A percentile compares a stretch with the other conserved stretches of the same genome.
Conservation (phyloP, 2,888 invertebrate species). For the Nipponacmea schrenckii region DNA sequence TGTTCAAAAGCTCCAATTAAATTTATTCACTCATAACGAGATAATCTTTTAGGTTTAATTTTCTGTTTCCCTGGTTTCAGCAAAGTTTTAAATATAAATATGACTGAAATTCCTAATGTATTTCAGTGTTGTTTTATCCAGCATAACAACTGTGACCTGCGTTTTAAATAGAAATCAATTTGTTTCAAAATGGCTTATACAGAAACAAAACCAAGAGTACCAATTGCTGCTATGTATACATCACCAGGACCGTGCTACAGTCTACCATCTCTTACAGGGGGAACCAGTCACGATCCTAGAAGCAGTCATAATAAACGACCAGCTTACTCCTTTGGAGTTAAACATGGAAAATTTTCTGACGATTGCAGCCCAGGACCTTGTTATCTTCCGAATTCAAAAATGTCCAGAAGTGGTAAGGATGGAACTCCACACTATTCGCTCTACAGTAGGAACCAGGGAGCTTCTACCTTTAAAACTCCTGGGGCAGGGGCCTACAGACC, state of each 20-base stretch:
- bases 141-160: too few species aligned
- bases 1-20: too few species aligned
- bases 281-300: slow-evolving; percentile 49
- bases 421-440: slow-evolving; percentile 59
- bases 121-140: too few species aligned
- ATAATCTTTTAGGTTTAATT: too few species aligned
- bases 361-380: slow-evolving; percentile 45
- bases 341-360: slow-evolving; percentile 40
- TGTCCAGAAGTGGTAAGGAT: slow-evolving; percentile 47
- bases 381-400: slow-evolving; percentile 35
- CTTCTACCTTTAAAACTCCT: slow-evolving; percentile 40
- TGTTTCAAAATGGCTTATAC: slow-evolving; percentile 40
- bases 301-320: slow-evolving; percentile 48
- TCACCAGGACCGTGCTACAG: slow-evolving; percentile 58
- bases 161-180: too few species aligned
- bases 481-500: slow-evolving; percentile 56
- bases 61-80: too few species aligned
- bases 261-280: slow-evolving; percentile 52
- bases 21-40: too few species aligned
- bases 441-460: slow-evolving; percentile 40
- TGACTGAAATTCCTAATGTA: too few species aligned
- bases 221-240: slow-evolving; percentile 53
- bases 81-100: too few species aligned
- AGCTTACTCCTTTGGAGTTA: slow-evolving; percentile 44
- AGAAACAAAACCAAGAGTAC: slow-evolving; percentile 50